Evolutionary conservation across 2,888 invertebrate genomes (phyloP), one percentile per base, ranked within the genome.

Genomic region (Acanthacorydalis orientalis): DNA sequence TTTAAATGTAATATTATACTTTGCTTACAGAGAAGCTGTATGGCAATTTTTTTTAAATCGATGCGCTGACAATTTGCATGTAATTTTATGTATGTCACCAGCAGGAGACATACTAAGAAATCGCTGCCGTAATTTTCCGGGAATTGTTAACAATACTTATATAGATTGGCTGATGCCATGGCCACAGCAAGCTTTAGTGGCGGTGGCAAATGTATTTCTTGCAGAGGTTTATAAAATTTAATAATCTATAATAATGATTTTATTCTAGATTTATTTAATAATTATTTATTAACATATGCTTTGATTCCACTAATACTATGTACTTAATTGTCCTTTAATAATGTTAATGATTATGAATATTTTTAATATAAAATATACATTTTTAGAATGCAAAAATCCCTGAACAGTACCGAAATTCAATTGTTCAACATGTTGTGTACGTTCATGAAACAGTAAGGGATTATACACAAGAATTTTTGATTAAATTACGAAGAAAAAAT

Each of bases 161-260:
- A 90, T 93, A 52, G 90, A 93, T 64, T 93, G 92, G 92, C 80
- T 91, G 61, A 90, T 87, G 64, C 83, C 91, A 0, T 93, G 93
- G 93, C 91, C 93, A 0, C 75, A 82, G 53, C 88, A 92, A 62
- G 93, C 93, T 1, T 62, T 93, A 43, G 69, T 81, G 47, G 88
- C 91, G 0, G 91, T 93, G 1, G 92, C 92, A 1, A 82, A 83
- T 48, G 82, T 86, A 1, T 88, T 81, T 58, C 70, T 93, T 1
- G 77, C 82, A 55, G 83, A 91, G 54, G 80, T 84, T 70, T 64
- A 23, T 23, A 23, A 23, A 23, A 23, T 23, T 23, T 23, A 23
- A 23, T 23, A 4, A 23, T 23, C 6, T 23, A 4, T 23, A 23
- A 23, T 6, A 23, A 23, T n/a, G n/a, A n/a, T n/a, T n/a, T n/a